These are phyloP conservation scores for Mamestra configurata DNA, from an alignment of 1,140 invertebrate species.

Conservation along the genomic window DNA sequence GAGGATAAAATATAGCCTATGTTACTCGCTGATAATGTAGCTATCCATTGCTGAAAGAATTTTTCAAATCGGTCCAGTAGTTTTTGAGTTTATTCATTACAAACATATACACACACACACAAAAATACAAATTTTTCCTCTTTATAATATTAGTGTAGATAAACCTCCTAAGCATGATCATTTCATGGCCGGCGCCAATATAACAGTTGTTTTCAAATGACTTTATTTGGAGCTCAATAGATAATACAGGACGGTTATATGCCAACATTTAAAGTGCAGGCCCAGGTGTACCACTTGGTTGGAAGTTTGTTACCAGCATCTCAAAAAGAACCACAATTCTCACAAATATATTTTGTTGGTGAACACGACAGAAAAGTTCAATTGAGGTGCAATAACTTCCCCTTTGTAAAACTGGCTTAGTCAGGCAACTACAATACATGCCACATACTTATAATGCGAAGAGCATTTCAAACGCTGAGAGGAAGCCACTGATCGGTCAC, in stretches of 20 bases:
- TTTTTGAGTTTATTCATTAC: too few species aligned
- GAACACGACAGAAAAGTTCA: neutral
- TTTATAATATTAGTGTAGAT: too few species aligned
- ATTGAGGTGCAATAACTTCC: neutral
- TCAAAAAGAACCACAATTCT: neutral
- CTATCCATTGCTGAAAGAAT: too few species aligned
- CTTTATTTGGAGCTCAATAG: neutral
- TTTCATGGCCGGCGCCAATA: neutral
- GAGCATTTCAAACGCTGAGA: neutral
- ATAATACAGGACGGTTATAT: neutral
- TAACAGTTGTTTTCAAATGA: neutral
- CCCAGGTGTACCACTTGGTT: conserved; percentile 17
- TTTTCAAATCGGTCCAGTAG: too few species aligned
- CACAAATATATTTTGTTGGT: conserved; percentile 1
- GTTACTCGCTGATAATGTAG: too few species aligned
- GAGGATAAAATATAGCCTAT: too few species aligned
- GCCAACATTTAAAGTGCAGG: conserved; percentile 4
- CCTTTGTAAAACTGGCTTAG: neutral
- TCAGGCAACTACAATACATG: neutral
- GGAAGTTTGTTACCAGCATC: neutral
- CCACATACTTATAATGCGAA: too few species aligned
- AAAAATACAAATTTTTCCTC: too few species aligned
- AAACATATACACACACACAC: too few species aligned
- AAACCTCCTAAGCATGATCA: neutral
- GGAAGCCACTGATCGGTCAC: conserved; percentile 49